Conservation (phyloP, 2,797 vertebrate species). For the Enteromius treurensis region DNA sequence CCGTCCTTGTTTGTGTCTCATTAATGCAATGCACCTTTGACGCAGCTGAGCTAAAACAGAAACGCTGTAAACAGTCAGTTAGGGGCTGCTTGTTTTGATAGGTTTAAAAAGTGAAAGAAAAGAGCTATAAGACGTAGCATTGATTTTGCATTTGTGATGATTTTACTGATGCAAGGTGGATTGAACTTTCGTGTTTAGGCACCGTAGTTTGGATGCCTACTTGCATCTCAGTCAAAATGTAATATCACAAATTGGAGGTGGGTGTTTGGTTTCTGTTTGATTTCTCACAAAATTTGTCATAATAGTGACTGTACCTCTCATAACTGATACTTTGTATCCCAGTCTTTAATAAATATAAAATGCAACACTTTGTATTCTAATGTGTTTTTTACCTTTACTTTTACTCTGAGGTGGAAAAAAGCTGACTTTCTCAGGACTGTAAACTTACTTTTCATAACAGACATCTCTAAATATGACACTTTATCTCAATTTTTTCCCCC, state of each 20-base stretch:
- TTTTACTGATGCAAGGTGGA: constrained; percentile 49
- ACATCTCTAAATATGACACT: background rate
- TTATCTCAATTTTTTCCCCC: background rate
- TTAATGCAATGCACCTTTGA: constrained; percentile 51
- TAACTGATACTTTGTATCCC: background rate
- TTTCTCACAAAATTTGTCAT: background rate
- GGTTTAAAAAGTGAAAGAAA: constrained; percentile 37
- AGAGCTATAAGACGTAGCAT: constrained; percentile 40
- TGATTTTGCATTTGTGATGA: constrained; percentile 33
- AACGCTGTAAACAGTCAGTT: constrained; percentile 46
- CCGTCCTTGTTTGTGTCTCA: constrained; percentile 55
- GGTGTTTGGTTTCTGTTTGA: too few relatives aligned
- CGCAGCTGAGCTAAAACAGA: constrained; percentile 53
- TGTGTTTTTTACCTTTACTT: background rate
- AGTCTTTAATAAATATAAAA: background rate
- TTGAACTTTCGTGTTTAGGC: constrained; percentile 42
- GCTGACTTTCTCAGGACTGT: background rate
- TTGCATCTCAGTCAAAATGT: background rate
- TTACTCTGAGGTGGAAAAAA: background rate
- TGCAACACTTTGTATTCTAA: background rate
- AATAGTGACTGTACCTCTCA: background rate
- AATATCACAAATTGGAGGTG: background rate
- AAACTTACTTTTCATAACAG: background rate
- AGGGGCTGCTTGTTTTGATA: constrained; percentile 51
- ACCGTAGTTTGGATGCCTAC: background rate